Base-by-base conservation (phyloP, 2,888 invertebrate species). In the Lithophane leautieri region DNA sequence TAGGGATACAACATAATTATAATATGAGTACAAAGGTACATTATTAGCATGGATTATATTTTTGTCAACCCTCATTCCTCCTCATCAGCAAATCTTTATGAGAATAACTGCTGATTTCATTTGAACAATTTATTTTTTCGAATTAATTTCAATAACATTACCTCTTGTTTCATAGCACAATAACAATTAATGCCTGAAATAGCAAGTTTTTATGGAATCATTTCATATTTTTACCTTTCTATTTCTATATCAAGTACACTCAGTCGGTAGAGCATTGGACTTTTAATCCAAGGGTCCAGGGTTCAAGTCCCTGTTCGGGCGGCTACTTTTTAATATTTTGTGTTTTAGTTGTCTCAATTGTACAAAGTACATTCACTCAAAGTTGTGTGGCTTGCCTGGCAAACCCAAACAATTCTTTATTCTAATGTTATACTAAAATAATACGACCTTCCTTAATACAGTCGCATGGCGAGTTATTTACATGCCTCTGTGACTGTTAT, bases 201-300 rank as follows among this genome's bases (percentile, higher is more conserved):
- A 62, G 9, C 14, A 22, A 61, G 19, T 19, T 47, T 56, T 34
- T 25, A 19, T 7, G 22, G 11, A 28, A 56, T n/a, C 0, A 25
- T 66, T 50, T 65, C 16, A 16, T n/a, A 28, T 47, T 40, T 40
- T 25, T 28, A n/a, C 34, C 34, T 52, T 52, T 58, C 42, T 42
- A 70, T 70, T 56, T 56, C 1, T 58, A 25, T 63, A 34, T 34
- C 34, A 6, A 6, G 34, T 34, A 34, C 34, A 34, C 97, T 97
- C 97, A 97, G 97, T 97, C 97, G 97, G 97, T 97, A 97, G 97
- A 97, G 97, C 97, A 97, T 97, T 97, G 97, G 97, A 97, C 97
- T 97, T 97, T 97, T 97, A 97, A 97, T 97, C 97, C 97, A 97
- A 97, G 97, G 97, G 97, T 97, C 97, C 97, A 97, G 97, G 97